These are phyloP conservation scores for Gasterosteus nipponicus DNA, from an alignment of 2,113 vertebrate genomes.

Conservation along the genomic window DNA sequence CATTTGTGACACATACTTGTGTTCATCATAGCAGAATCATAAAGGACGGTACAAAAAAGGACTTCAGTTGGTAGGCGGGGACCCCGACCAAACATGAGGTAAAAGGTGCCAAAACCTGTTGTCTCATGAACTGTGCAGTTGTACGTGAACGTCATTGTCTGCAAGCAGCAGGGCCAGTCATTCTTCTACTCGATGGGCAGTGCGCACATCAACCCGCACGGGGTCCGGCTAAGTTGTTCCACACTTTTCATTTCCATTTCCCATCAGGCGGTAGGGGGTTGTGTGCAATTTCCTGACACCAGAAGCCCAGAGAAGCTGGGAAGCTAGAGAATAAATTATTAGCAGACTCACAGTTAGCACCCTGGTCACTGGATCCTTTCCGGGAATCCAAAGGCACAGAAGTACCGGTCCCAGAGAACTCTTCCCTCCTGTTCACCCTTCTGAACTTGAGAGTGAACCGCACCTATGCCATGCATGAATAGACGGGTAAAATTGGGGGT, in stretches of 20 bases:
- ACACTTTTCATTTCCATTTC: background rate
- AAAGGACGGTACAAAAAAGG: slow-evolving; percentile 32
- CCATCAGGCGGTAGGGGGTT: background rate
- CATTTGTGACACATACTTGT: slow-evolving; percentile 30
- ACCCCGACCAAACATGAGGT: slow-evolving; percentile 25
- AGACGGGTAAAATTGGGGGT: too few relatives aligned
- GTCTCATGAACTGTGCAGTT: slow-evolving; percentile 44
- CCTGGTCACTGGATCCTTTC: slow-evolving; percentile 29
- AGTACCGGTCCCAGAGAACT: slow-evolving; percentile 1
- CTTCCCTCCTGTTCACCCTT: slow-evolving; percentile 21
- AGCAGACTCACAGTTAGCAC: slow-evolving; percentile 20
- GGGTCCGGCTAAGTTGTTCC: slow-evolving; percentile 13
- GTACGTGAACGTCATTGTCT: slow-evolving; percentile 36
- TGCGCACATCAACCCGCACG: slow-evolving; percentile 19
- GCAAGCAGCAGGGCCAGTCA: slow-evolving; percentile 21
- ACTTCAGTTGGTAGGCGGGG: slow-evolving; percentile 25
- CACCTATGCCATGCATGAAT: background rate
- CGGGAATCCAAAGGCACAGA: slow-evolving; percentile 22
- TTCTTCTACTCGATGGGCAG: slow-evolving; percentile 24
- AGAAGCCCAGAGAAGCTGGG: background rate
- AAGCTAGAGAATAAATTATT: background rate
- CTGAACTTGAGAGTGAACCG: slow-evolving; percentile 15
- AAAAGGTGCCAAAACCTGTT: slow-evolving; percentile 37
- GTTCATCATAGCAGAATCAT: slow-evolving; percentile 26
- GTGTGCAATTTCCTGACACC: slow-evolving; percentile 7